Conservation (phyloP, 2,797 vertebrate species). For the Channallabes apus region DNA sequence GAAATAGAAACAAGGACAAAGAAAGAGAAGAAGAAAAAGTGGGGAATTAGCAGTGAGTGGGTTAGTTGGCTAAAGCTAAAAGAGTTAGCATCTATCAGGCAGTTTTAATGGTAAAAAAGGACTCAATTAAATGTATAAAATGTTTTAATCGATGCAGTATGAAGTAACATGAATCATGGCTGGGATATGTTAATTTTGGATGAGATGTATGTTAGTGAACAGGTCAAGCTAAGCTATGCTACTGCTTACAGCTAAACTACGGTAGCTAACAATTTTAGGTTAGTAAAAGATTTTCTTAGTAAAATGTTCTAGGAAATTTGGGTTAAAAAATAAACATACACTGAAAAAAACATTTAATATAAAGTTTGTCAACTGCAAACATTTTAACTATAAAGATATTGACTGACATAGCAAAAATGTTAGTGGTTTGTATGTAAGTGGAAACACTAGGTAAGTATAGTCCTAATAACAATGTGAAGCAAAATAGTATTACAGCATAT, state of each 20-base stretch:
- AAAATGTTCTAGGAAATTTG: not conserved
- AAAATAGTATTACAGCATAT: not conserved
- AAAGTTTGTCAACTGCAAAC: not conserved
- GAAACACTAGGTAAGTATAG: not conserved
- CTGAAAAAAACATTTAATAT: not conserved
- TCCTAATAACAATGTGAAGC: not conserved
- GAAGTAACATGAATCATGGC: slow-evolving; percentile 1
- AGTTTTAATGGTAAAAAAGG: not conserved
- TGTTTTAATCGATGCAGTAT: slow-evolving; percentile 22
- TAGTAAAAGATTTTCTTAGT: not conserved
- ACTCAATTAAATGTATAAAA: not conserved
- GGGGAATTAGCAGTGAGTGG: slow-evolving; percentile 83
- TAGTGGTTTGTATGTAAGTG: not conserved
- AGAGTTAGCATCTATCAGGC: slow-evolving; percentile 56
- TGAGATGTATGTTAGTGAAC: slow-evolving; percentile 27
- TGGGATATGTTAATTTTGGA: not conserved
- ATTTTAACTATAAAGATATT: not conserved
- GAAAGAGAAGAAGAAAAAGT: slow-evolving; percentile 81
- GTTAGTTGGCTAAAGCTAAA: slow-evolving; percentile 82
- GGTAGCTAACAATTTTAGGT: not conserved
- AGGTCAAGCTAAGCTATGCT: not conserved
- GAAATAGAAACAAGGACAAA: slow-evolving; percentile 58
- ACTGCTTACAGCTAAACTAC: not conserved
- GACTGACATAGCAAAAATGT: not conserved
- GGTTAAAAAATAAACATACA: not conserved